Percentiles rank a stretch among this genome's conserved stretches.
Evolutionary conservation across 2,113 vertebrate species (phyloP).

Genomic region (Semnornis frantzii): DNA sequence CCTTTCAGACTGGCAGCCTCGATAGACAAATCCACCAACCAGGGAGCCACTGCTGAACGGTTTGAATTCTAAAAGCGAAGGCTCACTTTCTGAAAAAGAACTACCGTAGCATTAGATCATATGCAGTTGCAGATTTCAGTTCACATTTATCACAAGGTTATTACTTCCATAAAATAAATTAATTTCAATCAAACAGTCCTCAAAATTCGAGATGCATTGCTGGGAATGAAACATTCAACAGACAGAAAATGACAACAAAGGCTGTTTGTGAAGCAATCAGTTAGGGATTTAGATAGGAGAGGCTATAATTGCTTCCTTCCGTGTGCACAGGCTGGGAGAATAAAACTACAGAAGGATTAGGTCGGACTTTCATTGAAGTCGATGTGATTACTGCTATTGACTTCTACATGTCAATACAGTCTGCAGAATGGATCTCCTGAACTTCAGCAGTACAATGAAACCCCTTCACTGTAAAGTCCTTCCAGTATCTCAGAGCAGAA

Average conservation of each 20-base stretch:
- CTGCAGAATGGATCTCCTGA: not conserved
- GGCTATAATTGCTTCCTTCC: not conserved
- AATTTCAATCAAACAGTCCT: not conserved
- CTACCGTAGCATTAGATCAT: constrained; percentile 69
- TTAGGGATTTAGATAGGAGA: not conserved
- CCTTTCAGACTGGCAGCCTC: constrained; percentile 95
- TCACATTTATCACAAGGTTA: not conserved
- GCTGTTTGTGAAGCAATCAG: not conserved
- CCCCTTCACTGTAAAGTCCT: not conserved
- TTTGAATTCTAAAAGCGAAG: constrained; percentile 92
- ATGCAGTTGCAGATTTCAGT: constrained; percentile 4
- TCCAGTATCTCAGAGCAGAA: not conserved
- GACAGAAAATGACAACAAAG: not conserved
- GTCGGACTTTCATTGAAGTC: not conserved
- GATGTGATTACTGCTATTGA: not conserved
- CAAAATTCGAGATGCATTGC: not conserved
- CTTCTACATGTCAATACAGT: not conserved
- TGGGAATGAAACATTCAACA: not conserved
- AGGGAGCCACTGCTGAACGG: constrained; percentile 87
- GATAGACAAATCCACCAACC: constrained; percentile 95
- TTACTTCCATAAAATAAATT: not conserved
- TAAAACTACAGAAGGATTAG: not conserved
- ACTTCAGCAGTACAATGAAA: not conserved
- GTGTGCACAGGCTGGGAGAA: not conserved
- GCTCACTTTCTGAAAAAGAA: constrained; percentile 89